Base-by-base conservation (phyloP, 2,797 vertebrate species). In the Mus minutoides region DNA sequence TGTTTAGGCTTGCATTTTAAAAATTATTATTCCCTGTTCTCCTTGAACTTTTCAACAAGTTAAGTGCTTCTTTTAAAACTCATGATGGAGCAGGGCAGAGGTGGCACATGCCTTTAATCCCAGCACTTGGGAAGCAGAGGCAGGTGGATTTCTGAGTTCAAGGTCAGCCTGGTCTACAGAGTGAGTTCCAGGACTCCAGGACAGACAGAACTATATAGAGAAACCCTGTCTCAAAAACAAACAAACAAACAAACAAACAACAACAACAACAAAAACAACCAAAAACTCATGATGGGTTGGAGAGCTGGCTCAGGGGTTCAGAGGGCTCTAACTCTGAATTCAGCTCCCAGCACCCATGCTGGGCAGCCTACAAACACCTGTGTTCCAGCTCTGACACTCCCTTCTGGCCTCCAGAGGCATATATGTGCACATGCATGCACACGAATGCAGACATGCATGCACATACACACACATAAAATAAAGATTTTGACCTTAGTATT, bases 21-120 rank as follows among this genome's bases (percentile, higher is more conserved):
- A 92, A 93, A 64, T 37, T 90, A 29, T 10, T 88, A 73, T 26
- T 13, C 29, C 49, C 31, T 88, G 22, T 67, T 14, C 12, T 67
- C 60, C 89, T 87, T 49, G 56, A 94, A 14, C 34, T 88, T 83
- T 87, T n/a, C 73, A 85, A 54, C 14, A 84, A 87, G n/a, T 19
- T 49, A 21, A 26, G 76, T 12, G 16, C 46, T 24, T 77, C 67
- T 89, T 86, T 88, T 37, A 76, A 94, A 93, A 37, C 58, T 86
- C 73, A 93, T 56, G 17, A 29, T 88, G 69, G 62, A n/a, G n/a
- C n/a, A n/a, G n/a, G n/a, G n/a, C n/a, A n/a, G n/a, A n/a, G n/a
- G n/a, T n/a, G n/a, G n/a, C n/a, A n/a, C n/a, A n/a, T n/a, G n/a
- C n/a, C n/a, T n/a, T n/a, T n/a, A n/a, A n/a, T n/a, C n/a, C n/a